phyloP scores from a whole-genome alignment of 2,113 vertebrate species.

The Etheostoma spectabile region DNA sequence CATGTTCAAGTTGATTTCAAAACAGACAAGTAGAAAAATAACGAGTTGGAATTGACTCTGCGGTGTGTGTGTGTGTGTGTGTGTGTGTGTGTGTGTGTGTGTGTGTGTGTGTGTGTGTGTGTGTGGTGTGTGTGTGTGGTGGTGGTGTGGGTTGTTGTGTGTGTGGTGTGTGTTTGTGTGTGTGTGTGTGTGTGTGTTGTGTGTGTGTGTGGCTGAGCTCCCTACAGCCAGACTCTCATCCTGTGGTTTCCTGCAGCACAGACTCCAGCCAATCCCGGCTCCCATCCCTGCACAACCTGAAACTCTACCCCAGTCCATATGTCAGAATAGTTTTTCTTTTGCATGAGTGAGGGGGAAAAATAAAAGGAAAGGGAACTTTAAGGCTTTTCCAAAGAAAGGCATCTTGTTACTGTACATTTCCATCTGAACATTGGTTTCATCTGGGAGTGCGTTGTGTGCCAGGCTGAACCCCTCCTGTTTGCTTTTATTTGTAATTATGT shows the following conservation, averaged over 20 bases:
- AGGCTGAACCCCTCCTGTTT: neutral
- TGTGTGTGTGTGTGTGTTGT: neutral
- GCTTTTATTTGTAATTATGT: constrained; percentile 21
- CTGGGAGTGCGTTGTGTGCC: neutral
- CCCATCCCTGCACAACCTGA: constrained; percentile 37
- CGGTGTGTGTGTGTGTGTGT: constrained; percentile 7
- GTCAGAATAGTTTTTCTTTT: constrained; percentile 16
- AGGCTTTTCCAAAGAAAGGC: constrained; percentile 23
- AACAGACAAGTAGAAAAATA: constrained; percentile 20
- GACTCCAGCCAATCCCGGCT: constrained; percentile 34
- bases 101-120: constrained; percentile 8
- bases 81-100: neutral
- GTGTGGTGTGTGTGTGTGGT: constrained; percentile 9
- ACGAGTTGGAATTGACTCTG: constrained; percentile 23
- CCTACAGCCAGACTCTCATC: constrained; percentile 46
- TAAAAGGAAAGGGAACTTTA: constrained; percentile 11
- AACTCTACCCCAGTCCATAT: constrained; percentile 49
- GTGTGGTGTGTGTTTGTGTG: neutral
- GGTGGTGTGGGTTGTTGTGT: neutral
- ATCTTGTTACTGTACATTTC: constrained; percentile 45
- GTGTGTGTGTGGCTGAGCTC: constrained; percentile 6
- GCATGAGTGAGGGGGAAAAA: neutral
- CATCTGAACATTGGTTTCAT: constrained; percentile 38
- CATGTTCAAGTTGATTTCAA: constrained; percentile 35
- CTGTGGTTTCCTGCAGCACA: constrained; percentile 56